Percentiles rank a stretch among this genome's conserved stretches.
Evolutionary conservation across 2,797 vertebrate species (phyloP).

Genomic region (Falco biarmicus): DNA sequence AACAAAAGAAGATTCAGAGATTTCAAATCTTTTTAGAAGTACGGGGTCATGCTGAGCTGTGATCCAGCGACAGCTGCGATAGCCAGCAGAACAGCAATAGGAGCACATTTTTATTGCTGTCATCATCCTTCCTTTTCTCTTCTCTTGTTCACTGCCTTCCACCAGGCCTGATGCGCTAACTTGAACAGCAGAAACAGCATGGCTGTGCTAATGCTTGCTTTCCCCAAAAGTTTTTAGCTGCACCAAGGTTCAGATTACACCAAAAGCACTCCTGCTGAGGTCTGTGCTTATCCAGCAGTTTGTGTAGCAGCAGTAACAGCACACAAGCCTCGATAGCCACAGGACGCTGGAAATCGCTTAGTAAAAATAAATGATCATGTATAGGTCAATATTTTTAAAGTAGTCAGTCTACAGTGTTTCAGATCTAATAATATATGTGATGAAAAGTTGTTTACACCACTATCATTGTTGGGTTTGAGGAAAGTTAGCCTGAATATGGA

Average conservation of each 20-base stretch:
- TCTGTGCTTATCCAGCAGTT: background rate
- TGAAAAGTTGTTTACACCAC: background rate
- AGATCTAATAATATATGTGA: background rate
- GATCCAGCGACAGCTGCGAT: background rate
- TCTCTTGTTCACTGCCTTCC: background rate
- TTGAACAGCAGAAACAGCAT: background rate
- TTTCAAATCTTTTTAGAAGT: background rate
- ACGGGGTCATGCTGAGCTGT: background rate
- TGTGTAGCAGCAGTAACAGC: background rate
- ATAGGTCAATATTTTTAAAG: background rate
- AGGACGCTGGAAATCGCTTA: background rate
- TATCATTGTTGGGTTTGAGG: background rate
- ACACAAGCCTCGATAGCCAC: background rate
- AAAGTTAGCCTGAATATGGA: background rate
- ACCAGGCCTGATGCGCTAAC: fast-evolving
- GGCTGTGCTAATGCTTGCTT: background rate
- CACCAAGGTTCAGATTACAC: background rate
- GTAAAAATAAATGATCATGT: background rate
- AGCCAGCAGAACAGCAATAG: background rate
- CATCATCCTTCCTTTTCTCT: background rate
- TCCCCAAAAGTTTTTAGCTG: background rate
- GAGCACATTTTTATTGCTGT: background rate
- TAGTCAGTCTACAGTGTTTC: background rate
- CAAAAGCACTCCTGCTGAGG: background rate
- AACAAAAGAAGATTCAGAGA: background rate